Conservation (phyloP, 2,113 vertebrate species). For the Ornithorhynchus anatinus region DNA sequence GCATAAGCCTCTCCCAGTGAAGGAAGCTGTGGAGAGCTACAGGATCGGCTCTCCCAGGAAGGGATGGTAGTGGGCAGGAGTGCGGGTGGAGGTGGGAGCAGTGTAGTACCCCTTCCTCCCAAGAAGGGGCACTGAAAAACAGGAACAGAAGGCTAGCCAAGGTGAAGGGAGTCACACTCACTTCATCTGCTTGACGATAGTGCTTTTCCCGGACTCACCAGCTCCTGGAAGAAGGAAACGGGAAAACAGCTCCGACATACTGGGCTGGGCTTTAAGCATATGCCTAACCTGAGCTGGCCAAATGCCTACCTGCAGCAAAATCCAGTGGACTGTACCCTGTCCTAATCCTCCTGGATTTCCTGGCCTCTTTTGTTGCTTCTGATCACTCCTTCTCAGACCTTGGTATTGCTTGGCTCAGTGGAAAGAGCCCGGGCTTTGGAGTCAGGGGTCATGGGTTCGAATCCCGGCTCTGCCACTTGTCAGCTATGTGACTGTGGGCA, state of each 20-base stretch:
- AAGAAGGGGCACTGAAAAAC: background rate
- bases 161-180: constrained; percentile 70
- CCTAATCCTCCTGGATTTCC: background rate
- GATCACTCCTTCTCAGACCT: background rate
- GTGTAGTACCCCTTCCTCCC: background rate
- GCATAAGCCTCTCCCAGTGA: too few species aligned
- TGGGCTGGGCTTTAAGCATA: too few species aligned
- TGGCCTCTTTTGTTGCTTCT: background rate
- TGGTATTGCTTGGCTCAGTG: background rate
- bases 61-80: background rate
- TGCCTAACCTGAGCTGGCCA: too few species aligned
- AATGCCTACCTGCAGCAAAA: too few species aligned
- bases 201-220: constrained; percentile 97
- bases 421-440: too few species aligned
- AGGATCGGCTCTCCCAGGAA: background rate
- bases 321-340: background rate
- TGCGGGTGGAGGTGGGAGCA: background rate
- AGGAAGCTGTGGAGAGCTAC: background rate
- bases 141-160: background rate
- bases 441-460: too few species aligned
- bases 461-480: too few species aligned
- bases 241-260: rapidly evolving
- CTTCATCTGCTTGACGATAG: constrained; percentile 99
- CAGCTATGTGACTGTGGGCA: too few species aligned
- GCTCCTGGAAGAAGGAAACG: constrained; percentile 77